Evolutionary conservation across 2,888 invertebrate species (phyloP), one percentile per base, ranked within the genome.

Genomic region (Drosophila robusta): DNA sequence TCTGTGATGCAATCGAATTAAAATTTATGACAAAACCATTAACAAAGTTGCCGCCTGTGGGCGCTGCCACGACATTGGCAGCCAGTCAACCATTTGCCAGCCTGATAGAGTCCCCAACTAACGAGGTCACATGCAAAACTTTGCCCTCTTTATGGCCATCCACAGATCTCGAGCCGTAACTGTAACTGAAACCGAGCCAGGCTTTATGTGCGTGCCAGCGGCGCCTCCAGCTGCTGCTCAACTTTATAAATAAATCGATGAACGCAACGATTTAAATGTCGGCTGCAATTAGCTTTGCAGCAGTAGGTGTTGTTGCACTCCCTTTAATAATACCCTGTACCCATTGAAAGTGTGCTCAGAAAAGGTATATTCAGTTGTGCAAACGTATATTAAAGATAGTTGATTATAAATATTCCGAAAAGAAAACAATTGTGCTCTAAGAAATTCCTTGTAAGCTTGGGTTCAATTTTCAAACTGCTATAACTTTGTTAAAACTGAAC

Each of bases 11-110:
- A 80, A 86, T 87, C 87, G 87, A 86, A 87, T 86, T 86, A 87
- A 86, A 87, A 86, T 86, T 86, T 86, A 86, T 86, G 86, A 85
- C 83, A 85, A 86, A 85, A 85, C 83, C 83, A 86, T 86, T 86
- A 86, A 87, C 85, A 83, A 87, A 86, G 83, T 83, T 80, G 73
- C 75, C 60, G 62, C 62, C 70, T 34, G 34, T 34, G 34, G 34
- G 34, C 34, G 12, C 34, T 34, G 12, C 57, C 29, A 50, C 71
- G 49, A 55, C 69, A 75, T 73, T 75, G 71, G 58, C 75, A 75
- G 67, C 47, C 67, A 78, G 69, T 66, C 74, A 62, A 47, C 45
- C 58, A 62, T 61, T 63, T 54, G 44, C 70, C 66, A 74, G 70
- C 45, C 63, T 51, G 63, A 55, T 57, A 58, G 71, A 70, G 47